phyloP scores from a whole-genome alignment of 2,888 invertebrate species.

The Pteria penguin region DNA sequence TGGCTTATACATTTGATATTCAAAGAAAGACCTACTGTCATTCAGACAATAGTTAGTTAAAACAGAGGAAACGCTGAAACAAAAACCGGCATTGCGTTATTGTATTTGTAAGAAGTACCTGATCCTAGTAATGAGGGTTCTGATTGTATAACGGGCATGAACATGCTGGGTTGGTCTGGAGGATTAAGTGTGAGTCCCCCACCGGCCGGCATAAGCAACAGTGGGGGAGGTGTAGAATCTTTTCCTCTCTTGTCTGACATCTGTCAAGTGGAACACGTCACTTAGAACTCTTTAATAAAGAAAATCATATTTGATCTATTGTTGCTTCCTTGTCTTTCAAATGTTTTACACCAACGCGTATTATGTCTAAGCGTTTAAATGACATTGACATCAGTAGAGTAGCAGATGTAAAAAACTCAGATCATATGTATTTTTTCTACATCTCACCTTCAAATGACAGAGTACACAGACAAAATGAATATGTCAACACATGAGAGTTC shows the following conservation, averaged over 20 bases:
- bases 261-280: slow-evolving; percentile 54
- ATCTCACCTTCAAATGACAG: no score
- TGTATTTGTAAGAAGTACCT: no score
- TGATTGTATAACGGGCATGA: slow-evolving; percentile 75
- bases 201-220: slow-evolving; percentile 76
- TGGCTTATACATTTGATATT: no score
- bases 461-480: no score
- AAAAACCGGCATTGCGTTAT: not conserved
- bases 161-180: slow-evolving; percentile 68
- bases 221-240: slow-evolving; percentile 75
- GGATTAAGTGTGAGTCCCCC: slow-evolving; percentile 75
- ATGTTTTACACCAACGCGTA: not conserved
- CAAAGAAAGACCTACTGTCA: no score
- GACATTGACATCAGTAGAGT: no score
- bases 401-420: no score
- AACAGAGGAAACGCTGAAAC: not conserved
- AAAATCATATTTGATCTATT: slow-evolving; percentile 5
- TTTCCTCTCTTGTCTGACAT: slow-evolving; percentile 74
- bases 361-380: not conserved
- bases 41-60: no score
- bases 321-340: not conserved
- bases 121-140: slow-evolving; percentile 73
- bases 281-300: slow-evolving; percentile 37
- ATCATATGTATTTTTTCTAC: no score
- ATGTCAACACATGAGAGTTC: no score